Base-by-base conservation (phyloP, 1,140 invertebrate species). In the Drosophila nikananu region DNA sequence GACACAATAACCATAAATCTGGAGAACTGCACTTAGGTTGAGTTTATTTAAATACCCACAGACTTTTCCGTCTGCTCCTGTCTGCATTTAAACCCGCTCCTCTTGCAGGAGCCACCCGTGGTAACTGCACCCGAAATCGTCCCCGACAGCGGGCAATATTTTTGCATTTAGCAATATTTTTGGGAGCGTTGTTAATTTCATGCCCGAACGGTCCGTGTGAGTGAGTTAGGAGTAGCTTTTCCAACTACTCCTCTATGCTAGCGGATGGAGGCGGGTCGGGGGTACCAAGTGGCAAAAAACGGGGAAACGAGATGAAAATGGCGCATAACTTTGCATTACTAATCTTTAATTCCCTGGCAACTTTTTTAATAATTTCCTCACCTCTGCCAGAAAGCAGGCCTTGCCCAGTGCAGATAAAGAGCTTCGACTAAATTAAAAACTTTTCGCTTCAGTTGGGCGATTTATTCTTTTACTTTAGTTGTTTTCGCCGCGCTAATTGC, bases 131-230 rank as follows among this genome's bases (percentile, higher is more conserved):
- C 37, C 44, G 13, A 62, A 73, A 78, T 64, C 32, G 74, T 82
- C 76, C 44, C 57, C 25, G 55, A 27, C 32, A 49, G 61, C 19
- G 48, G 65, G 83, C 76, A 82, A 80, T 87, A 86, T 87, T 87
- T 87, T 86, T 87, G 83, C 83, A 86, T 86, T 86, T 87, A 71
- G 80, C 77, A 77, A 86, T 80, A 87, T 86, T 86, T 86, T 86
- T 62, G 66, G 80, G 77, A 86, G 83, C 80, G 80, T 74, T 86
- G 83, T 86, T 86, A 86, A 86, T 86, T 86, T 86, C 83, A 86
- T 71, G 83, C 70, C 66, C 86, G 71, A 86, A 80, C 73, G 67
- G 80, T 70, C 75, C 57, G 76, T 77, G 75, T 67, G 54, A 25
- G 35, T 41, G 35, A 39, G 65, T 77, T 30, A 83, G 66, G 30